A percentile compares a stretch with the other conserved stretches of the same genome.
These are phyloP conservation scores for Acleris holmiana DNA, from an alignment of 2,888 invertebrate species.

Conservation along the genomic window DNA sequence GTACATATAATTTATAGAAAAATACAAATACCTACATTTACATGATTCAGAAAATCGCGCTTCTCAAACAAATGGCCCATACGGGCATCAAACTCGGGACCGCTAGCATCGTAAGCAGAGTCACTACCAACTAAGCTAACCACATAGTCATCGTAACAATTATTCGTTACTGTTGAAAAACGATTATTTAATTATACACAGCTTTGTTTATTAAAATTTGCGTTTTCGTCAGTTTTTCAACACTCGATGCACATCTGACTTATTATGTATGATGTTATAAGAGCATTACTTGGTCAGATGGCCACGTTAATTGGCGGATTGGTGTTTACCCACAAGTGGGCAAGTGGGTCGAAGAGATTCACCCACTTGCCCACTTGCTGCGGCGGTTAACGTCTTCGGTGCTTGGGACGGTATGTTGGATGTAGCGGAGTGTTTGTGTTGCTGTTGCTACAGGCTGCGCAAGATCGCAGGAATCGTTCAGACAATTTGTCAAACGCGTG, in stretches of 20 bases:
- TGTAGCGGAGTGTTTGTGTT: not conserved
- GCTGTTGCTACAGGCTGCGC: not conserved
- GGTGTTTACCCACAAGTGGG: slow-evolving; percentile 6
- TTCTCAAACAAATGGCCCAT: too few species aligned
- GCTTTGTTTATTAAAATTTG: not conserved
- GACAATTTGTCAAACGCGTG: too few species aligned
- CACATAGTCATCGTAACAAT: too few species aligned
- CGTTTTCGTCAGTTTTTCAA: slow-evolving; percentile 8
- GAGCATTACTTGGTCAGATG: slow-evolving; percentile 1
- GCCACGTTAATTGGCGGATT: not conserved
- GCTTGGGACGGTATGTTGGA: not conserved
- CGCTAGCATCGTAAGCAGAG: too few species aligned
- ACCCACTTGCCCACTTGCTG: slow-evolving; percentile 1
- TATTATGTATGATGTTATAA: slow-evolving; percentile 2
- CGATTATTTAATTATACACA: too few species aligned
- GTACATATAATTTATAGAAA: too few species aligned
- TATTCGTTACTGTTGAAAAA: too few species aligned
- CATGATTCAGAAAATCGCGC: too few species aligned
- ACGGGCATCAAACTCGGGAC: too few species aligned
- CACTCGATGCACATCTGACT: slow-evolving; percentile 5
- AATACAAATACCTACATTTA: too few species aligned
- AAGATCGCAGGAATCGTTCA: too few species aligned
- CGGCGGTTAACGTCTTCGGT: slow-evolving; percentile 3
- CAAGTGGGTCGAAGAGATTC: slow-evolving; percentile 7
- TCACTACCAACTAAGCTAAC: too few species aligned